phyloP scores from a whole-genome alignment of 1,140 invertebrate genomes.

The Yoshiicerus persimilis region DNA sequence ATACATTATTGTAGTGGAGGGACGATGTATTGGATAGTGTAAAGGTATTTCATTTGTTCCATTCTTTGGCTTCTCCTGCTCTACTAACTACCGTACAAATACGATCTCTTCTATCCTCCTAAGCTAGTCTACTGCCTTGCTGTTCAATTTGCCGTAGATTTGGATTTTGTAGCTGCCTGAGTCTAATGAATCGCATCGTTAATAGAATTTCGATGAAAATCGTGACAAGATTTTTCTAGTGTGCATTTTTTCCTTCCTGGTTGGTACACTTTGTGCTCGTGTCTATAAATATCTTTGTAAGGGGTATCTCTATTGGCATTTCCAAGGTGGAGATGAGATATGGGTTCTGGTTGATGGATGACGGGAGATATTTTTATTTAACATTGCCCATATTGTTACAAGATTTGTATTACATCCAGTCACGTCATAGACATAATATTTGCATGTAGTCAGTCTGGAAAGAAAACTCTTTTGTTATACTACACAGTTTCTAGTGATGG shows the following conservation, averaged over 20 bases:
- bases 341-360: not conserved
- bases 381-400: not conserved
- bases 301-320: not conserved
- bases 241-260: not conserved
- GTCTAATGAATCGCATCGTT: not conserved
- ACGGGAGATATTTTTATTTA: not conserved
- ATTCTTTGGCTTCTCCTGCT: not conserved
- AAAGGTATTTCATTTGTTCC: not conserved
- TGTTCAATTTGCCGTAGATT: not conserved
- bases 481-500: too few relatives aligned
- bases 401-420: not conserved
- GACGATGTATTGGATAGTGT: not conserved
- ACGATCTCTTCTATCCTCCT: not conserved
- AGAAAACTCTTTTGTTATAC: not conserved
- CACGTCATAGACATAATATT: not conserved
- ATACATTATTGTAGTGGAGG: not conserved
- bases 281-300: not conserved
- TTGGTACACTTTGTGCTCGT: not conserved
- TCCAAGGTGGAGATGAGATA: not conserved
- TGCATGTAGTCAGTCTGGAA: not conserved
- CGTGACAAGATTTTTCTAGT: not conserved
- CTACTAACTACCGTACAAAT: not conserved
- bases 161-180: not conserved
- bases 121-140: not conserved
- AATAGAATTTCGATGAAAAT: constrained; percentile 19